phyloP scores from a whole-genome alignment of 2,113 vertebrate genomes.

The Synchiropus splendidus region DNA sequence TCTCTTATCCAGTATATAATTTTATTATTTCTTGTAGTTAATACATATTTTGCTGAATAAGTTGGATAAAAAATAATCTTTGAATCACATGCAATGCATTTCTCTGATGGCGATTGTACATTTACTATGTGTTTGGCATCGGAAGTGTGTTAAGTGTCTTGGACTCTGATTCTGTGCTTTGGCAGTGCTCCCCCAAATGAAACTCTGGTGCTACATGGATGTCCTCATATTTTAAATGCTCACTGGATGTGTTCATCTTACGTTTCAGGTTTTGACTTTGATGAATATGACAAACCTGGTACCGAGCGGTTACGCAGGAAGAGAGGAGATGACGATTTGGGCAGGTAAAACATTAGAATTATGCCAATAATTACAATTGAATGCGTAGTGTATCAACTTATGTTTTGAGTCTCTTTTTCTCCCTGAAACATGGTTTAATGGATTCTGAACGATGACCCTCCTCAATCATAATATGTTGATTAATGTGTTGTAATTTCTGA shows the following conservation, averaged over 20 bases:
- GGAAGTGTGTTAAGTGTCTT: too few relatives aligned
- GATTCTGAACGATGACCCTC: not conserved
- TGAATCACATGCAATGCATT: too few relatives aligned
- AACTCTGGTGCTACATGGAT: too few relatives aligned
- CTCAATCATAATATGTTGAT: not conserved
- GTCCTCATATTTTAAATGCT: not conserved
- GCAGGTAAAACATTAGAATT: conserved; percentile 69
- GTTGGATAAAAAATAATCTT: too few relatives aligned
- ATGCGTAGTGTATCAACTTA: not conserved
- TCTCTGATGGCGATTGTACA: too few relatives aligned
- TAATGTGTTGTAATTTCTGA: conserved; percentile 16
- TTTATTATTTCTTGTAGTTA: too few relatives aligned
- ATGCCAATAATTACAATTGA: not conserved
- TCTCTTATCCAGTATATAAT: too few relatives aligned
- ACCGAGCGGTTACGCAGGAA: conserved; percentile 89
- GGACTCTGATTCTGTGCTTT: too few relatives aligned
- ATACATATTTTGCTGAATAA: too few relatives aligned
- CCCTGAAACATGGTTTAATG: not conserved
- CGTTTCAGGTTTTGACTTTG: conserved; percentile 85
- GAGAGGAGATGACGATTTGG: conserved; percentile 79
- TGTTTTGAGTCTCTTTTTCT: not conserved
- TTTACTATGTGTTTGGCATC: too few relatives aligned
- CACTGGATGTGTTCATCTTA: conserved; percentile 1
- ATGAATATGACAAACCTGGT: conserved; percentile 93
- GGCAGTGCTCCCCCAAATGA: too few relatives aligned